These are phyloP conservation scores for Hippocampus abdominalis DNA, from an alignment of 2,113 vertebrate species.

Conservation along the genomic window DNA sequence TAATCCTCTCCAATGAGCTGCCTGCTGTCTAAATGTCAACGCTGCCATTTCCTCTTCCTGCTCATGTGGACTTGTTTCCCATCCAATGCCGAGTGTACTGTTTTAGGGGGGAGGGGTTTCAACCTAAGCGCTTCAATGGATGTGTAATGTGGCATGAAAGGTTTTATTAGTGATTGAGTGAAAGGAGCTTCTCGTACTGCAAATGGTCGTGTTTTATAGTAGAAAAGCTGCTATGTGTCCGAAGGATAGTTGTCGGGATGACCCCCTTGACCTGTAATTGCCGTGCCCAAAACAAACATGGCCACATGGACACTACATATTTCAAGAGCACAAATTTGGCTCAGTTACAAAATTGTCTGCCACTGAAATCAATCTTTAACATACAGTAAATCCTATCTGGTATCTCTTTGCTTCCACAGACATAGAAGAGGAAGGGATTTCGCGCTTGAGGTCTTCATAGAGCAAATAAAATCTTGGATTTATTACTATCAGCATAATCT, in stretches of 20 bases:
- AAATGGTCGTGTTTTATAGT: too few species aligned
- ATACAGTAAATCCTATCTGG: too few species aligned
- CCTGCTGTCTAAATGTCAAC: constrained; percentile 47
- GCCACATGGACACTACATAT: too few species aligned
- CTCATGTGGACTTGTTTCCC: constrained; percentile 39
- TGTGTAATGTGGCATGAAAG: constrained; percentile 25
- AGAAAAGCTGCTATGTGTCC: background rate
- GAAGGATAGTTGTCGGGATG: background rate
- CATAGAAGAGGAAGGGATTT: too few species aligned
- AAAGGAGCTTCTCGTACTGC: background rate
- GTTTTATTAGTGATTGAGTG: background rate
- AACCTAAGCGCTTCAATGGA: constrained; percentile 23
- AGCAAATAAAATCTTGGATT: too few species aligned
- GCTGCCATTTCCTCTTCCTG: constrained; percentile 59
- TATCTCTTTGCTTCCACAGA: too few species aligned
- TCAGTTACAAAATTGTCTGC: too few species aligned
- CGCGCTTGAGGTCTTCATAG: too few species aligned
- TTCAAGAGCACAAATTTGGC: too few species aligned
- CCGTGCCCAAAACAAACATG: background rate
- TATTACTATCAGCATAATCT: too few species aligned
- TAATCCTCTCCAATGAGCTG: constrained; percentile 50
- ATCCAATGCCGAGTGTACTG: constrained; percentile 22
- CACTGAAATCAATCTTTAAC: too few species aligned
- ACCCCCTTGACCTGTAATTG: background rate
- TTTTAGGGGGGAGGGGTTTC: too few species aligned